phyloP scores from a whole-genome alignment of 2,113 vertebrate species.

The Strix uralensis region DNA sequence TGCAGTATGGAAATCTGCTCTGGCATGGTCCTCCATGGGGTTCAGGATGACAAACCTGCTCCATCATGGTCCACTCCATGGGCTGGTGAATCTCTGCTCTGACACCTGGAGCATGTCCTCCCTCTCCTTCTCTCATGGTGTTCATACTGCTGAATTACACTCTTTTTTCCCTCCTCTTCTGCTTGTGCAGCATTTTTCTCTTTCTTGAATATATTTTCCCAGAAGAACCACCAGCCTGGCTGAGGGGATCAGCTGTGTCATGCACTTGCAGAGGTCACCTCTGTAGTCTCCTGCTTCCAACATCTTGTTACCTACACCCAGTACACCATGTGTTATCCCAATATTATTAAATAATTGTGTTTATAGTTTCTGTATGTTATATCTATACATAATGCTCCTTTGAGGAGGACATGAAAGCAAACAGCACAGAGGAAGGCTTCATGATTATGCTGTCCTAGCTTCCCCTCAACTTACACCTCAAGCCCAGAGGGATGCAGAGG shows the following conservation, averaged over 20 bases:
- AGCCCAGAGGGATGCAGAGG: neutral
- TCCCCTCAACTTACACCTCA: neutral
- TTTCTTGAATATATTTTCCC: neutral
- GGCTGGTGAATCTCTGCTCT: neutral
- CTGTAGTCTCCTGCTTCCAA: neutral
- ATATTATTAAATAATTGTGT: neutral
- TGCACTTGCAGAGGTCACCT: neutral
- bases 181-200: neutral
- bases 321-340: neutral
- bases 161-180: neutral
- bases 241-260: neutral
- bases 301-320: neutral
- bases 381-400: neutral
- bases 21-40: neutral
- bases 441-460: neutral
- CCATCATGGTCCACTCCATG: neutral
- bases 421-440: rapidly evolving
- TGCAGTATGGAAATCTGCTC: neutral
- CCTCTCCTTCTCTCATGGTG: neutral
- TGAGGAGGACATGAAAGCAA: neutral
- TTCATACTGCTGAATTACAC: neutral
- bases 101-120: neutral
- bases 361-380: neutral
- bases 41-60: neutral
- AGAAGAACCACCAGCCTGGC: neutral